Evolutionary conservation across 2,888 invertebrate genomes (phyloP).

Genomic region (Ectemnius lituratus): DNA sequence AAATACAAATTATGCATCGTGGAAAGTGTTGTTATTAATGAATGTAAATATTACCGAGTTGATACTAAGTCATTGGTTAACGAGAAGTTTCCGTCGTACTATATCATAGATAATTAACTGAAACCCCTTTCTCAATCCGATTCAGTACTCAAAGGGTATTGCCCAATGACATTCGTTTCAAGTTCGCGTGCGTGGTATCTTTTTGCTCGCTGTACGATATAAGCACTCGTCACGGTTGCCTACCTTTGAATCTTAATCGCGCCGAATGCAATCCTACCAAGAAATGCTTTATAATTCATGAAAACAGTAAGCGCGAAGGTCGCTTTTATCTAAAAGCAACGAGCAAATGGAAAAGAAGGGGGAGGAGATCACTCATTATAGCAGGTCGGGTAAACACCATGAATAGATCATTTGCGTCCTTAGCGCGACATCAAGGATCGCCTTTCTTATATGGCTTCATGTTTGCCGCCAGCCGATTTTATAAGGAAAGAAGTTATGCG

Average conservation of each 20-base stretch:
- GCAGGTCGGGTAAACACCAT: slow-evolving; percentile 1
- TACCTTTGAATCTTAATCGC: background rate
- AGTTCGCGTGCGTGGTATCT: slow-evolving; percentile 2
- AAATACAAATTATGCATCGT: too few relatives aligned
- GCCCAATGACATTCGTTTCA: background rate
- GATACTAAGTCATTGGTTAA: too few relatives aligned
- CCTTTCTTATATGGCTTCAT: slow-evolving; percentile 9
- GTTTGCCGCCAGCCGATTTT: too few relatives aligned
- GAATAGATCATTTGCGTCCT: slow-evolving; percentile 30
- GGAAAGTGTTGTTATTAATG: too few relatives aligned
- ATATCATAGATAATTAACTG: too few relatives aligned
- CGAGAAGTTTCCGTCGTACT: too few relatives aligned
- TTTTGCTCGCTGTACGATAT: background rate
- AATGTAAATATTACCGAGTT: too few relatives aligned
- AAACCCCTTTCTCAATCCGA: too few relatives aligned
- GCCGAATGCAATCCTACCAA: background rate
- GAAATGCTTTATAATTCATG: slow-evolving; percentile 8
- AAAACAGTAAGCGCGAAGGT: slow-evolving; percentile 8
- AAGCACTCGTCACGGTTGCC: background rate
- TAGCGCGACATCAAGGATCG: slow-evolving; percentile 16
- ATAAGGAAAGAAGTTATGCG: too few relatives aligned
- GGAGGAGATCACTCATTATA: slow-evolving; percentile 11
- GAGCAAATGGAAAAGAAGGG: slow-evolving; percentile 11
- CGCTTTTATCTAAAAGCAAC: background rate
- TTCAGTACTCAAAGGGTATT: background rate